phyloP scores from a whole-genome alignment of 2,888 invertebrate species.

The Drosophila nigritarsus region DNA sequence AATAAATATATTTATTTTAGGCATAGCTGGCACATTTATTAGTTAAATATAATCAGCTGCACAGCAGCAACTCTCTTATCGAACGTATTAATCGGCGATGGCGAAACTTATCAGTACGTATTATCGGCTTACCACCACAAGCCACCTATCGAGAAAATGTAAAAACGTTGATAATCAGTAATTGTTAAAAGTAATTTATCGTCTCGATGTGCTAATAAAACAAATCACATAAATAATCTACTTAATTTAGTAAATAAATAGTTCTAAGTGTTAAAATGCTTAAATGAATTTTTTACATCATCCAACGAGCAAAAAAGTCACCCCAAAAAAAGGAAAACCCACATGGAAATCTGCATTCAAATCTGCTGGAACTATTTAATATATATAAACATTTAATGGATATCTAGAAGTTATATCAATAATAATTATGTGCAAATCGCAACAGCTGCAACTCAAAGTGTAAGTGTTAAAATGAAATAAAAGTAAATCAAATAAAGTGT shows the following conservation, averaged over 20 bases:
- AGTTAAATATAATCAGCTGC: background rate
- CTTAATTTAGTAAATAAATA: background rate
- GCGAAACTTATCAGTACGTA: background rate
- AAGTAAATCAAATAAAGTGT: background rate
- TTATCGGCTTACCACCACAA: slow-evolving; percentile 10
- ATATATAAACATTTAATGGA: background rate
- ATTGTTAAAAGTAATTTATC: background rate
- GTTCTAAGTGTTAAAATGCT: background rate
- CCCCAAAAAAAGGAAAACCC: background rate
- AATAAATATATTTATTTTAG: background rate
- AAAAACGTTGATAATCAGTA: slow-evolving; percentile 17
- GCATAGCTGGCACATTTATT: background rate
- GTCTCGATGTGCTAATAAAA: background rate
- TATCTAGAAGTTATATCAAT: background rate
- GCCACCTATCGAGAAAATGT: slow-evolving; percentile 14
- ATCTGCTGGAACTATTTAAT: slow-evolving; percentile 7
- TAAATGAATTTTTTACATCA: background rate
- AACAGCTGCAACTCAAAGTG: slow-evolving; percentile 2
- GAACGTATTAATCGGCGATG: background rate
- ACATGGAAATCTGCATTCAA: slow-evolving; percentile 11
- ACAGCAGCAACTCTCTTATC: background rate
- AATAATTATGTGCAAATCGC: slow-evolving; percentile 5
- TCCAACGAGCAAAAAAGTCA: slow-evolving; percentile 9
- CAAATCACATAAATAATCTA: background rate
- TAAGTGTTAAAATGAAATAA: slow-evolving; percentile 2